Base-by-base conservation (phyloP, 2,797 vertebrate genomes). In the Pseudochromis fuscus region DNA sequence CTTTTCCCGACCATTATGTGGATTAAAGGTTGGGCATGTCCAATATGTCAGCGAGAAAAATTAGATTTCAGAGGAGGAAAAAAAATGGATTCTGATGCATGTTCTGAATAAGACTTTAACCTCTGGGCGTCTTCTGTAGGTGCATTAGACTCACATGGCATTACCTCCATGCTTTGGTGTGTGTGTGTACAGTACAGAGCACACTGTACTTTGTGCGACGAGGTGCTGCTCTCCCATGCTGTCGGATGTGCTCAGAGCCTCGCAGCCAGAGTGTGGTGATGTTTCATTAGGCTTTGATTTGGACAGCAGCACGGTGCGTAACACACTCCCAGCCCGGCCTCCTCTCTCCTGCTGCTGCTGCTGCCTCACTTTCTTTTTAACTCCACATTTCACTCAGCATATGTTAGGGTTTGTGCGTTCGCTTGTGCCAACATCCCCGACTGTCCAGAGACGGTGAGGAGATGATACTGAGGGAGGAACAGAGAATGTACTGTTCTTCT, bases 11-110 rank as follows among this genome's bases (percentile, higher is more conserved):
- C 52, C 38, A n/a, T 74, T 57, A 57, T 12, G 48, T 50, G 57
- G 67, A 88, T 84, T 76, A 81, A 85, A 73, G 77, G 81, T 77
- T 62, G 33, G 7, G 5, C 4, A 4, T 46, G 75, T 75, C 72
- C 57, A 59, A 65, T 65, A 67, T 78, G 71, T 77, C 78, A 75
- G 52, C 25, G 24, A 25, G 71, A 77, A 71, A 75, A 75, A 80
- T 68, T 16, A 30, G 38, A 50, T 81, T 75, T 65, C 19, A n/a
- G 30, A 24, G 30, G 21, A 37, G 49, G 2, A 27, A 69, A 81
- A 68, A 12, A 3, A 74, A 76, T 66, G 5, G 53, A 60, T 46
- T 58, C 31, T 70, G 59, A 64, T 60, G 65, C 58, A 40, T 68
- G 49, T 57, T 64, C 19, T 18, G 44, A 59, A 7, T 18, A 6